Conservation (phyloP, 2,113 vertebrate species). For the Agapornis roseicollis region DNA sequence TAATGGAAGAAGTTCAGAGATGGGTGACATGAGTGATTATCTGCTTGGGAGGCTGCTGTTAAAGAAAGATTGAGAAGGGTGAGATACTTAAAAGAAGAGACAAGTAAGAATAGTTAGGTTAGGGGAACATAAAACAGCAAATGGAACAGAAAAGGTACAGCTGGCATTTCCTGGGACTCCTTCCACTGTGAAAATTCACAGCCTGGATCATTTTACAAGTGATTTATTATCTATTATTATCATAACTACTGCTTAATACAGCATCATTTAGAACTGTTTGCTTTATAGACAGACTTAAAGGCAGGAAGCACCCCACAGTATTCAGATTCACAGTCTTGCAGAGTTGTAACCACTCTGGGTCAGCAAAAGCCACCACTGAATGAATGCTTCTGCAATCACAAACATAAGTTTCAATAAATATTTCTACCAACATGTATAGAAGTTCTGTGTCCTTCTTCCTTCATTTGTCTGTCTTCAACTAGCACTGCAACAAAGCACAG, state of each 20-base stretch:
- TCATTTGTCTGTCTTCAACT: background rate
- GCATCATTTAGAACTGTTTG: background rate
- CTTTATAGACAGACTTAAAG: background rate
- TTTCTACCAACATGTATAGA: background rate
- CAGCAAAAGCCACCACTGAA: background rate
- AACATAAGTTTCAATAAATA: background rate
- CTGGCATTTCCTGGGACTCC: background rate
- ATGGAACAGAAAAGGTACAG: background rate
- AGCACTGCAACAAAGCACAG: background rate
- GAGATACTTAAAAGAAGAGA: background rate
- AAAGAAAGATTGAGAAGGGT: conserved; percentile 18
- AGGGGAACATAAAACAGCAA: background rate
- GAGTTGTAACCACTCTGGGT: background rate
- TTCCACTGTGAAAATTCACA: background rate
- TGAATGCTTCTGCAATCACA: background rate
- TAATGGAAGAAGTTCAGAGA: conserved; percentile 6
- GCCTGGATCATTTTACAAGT: background rate
- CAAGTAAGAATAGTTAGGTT: background rate
- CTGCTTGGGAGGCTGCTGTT: background rate
- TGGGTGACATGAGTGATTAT: background rate
- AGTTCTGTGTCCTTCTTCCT: background rate
- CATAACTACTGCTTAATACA: background rate
- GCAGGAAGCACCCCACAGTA: background rate
- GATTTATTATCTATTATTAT: background rate
- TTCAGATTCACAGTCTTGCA: background rate